phyloP scores from a whole-genome alignment of 2,113 vertebrate genomes.

The Opisthocomus hoazin region DNA sequence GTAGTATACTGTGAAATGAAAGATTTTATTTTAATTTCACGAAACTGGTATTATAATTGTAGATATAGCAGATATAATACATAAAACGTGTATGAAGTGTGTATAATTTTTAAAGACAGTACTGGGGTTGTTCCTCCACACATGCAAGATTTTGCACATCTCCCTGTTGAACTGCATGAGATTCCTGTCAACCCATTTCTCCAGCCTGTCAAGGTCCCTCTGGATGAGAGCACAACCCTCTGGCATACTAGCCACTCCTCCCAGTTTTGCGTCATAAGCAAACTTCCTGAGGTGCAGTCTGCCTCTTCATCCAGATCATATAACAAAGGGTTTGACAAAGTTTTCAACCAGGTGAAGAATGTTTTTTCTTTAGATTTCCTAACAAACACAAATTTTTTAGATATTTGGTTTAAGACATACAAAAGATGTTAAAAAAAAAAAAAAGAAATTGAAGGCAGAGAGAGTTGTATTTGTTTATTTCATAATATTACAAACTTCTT shows the following conservation, averaged over 20 bases:
- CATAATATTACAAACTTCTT: background rate
- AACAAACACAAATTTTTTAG: background rate
- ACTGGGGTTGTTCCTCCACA: background rate
- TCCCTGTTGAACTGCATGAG: background rate
- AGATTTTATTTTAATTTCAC: background rate
- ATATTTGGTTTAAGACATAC: background rate
- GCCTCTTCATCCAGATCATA: background rate
- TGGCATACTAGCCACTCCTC: background rate
- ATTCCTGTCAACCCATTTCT: background rate
- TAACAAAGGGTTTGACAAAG: background rate
- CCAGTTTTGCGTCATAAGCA: background rate
- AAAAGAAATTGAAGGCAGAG: rapidly evolving
- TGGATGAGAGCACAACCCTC: background rate
- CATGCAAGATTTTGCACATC: background rate
- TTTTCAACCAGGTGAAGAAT: background rate
- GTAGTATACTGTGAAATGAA: background rate
- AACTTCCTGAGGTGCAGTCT: background rate
- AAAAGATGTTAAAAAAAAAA: background rate
- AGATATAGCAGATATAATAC: background rate
- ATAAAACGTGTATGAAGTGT: background rate
- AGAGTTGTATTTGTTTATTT: background rate
- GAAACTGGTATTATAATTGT: background rate
- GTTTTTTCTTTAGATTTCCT: background rate
- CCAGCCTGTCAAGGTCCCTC: background rate
- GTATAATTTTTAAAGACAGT: background rate